phyloP scores from a whole-genome alignment of 1,140 invertebrate genomes.

The Listronotus bonariensis region DNA sequence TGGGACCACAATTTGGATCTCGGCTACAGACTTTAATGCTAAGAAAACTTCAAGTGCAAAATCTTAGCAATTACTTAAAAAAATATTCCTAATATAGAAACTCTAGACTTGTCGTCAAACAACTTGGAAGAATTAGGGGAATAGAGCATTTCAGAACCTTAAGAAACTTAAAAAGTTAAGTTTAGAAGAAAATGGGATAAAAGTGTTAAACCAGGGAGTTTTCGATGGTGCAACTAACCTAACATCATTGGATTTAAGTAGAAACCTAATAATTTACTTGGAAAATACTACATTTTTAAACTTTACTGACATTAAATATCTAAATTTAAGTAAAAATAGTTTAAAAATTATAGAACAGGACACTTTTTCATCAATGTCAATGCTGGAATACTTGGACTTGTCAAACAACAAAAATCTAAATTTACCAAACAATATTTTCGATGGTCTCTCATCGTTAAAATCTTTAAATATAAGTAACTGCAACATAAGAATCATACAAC shows the following conservation, averaged over 20 bases:
- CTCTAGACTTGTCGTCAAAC: slow-evolving; percentile 16
- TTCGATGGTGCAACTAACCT: slow-evolving; percentile 14
- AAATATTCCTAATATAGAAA: slow-evolving; percentile 14
- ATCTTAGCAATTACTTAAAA: slow-evolving; percentile 11
- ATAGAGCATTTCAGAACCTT: slow-evolving; percentile 23
- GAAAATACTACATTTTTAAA: slow-evolving; percentile 1
- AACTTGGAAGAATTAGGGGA: slow-evolving; percentile 2
- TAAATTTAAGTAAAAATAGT: slow-evolving; percentile 32
- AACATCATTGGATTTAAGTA: slow-evolving; percentile 10
- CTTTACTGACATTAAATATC: slow-evolving; percentile 17
- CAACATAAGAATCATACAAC: not conserved
- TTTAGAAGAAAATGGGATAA: slow-evolving; percentile 31
- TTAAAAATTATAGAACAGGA: slow-evolving; percentile 10
- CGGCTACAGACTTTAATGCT: slow-evolving; percentile 9
- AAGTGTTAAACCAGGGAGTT: slow-evolving; percentile 1
- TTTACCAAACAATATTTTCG: slow-evolving; percentile 28
- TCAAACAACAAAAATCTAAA: slow-evolving; percentile 4
- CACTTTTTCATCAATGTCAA: slow-evolving; percentile 7
- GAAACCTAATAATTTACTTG: slow-evolving; percentile 12
- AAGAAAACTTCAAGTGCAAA: not conserved
- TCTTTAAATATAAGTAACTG: slow-evolving; percentile 16
- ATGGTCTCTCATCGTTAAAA: slow-evolving; percentile 20
- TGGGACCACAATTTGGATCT: not conserved
- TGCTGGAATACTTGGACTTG: slow-evolving; percentile 16
- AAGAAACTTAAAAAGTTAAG: slow-evolving; percentile 17